Base-by-base conservation (phyloP, 2,888 invertebrate genomes). In the Lissonota sp. region DNA sequence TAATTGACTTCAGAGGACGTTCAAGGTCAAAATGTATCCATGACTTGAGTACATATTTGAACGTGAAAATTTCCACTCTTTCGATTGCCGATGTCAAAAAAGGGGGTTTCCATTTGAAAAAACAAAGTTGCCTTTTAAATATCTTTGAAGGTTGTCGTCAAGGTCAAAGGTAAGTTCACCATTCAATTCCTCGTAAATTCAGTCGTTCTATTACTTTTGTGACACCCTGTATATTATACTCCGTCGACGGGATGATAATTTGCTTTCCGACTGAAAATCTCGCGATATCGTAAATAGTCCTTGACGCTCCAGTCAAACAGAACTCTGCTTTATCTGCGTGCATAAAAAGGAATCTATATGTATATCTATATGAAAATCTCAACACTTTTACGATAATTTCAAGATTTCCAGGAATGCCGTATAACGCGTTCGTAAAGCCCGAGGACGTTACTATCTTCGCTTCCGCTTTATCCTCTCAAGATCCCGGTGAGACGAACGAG, bases 401-500 rank as follows among this genome's bases (percentile, higher is more conserved):
- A 12, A 42, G 40, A 49, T 42, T 46, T 49, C 6, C 6, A 39
- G 6, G 14, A 55, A 55, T 10, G 26, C 7, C 63, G 37, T 57
- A 66, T 37, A 37, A 14, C n/a, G 26, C 37, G 14, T 37, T 37
- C 5, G 53, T 42, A 53, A 69, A 75, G 42, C 46, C 26, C n/a
- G 53, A 67, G 46, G 53, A 55, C 67, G 60, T 60, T 53, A 53
- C 62, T 42, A n/a, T 69, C 67, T 62, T 60, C 14, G 53, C 66
- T 67, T 69, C 44, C n/a, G 42, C 40, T 62, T 75, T 42, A 62
- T 69, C 44, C 46, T 69, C 53, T 69, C 46, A 46, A 66, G 64
- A 74, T 74, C 42, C 44, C 44, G 6, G 62, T 16, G 62, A 62
- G 75, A 69, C 62, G 75, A 14, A 69, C 67, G 67, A 75, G 67